Conservation (phyloP, 2,888 invertebrate species). For the Synanthedon formicaeformis region DNA sequence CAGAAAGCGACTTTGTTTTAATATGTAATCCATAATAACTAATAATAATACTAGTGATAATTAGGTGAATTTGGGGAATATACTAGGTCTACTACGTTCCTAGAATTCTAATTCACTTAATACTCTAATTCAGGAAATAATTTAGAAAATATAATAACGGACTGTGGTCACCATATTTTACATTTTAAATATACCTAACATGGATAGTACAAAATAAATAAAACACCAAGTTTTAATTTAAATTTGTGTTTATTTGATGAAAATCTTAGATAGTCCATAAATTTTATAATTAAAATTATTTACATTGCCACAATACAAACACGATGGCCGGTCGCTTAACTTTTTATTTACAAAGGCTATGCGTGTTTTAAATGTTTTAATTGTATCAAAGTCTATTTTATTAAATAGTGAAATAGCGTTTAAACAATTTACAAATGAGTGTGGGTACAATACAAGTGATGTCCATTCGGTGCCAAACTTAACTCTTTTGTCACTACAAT, state of each 20-base stretch:
- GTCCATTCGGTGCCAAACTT: neutral
- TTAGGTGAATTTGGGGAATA: no score
- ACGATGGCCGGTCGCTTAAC: conserved; percentile 31
- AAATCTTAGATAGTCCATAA: conserved; percentile 61
- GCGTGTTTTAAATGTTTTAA: conserved; percentile 13
- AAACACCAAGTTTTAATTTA: conserved; percentile 1
- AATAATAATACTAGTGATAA: no score
- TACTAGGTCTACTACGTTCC: no score
- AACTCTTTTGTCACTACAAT: no score
- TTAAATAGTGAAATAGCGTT: neutral
- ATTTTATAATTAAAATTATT: conserved; percentile 65
- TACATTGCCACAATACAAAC: conserved; percentile 55
- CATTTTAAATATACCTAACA: no score
- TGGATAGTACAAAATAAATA: no score
- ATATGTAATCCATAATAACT: no score
- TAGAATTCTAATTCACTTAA: no score
- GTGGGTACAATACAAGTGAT: neutral
- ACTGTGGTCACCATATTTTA: no score
- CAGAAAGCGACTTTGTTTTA: no score
- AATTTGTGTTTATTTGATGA: conserved; percentile 64
- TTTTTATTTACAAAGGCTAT: conserved; percentile 50
- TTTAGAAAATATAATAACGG: no score
- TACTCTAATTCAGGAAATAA: no score
- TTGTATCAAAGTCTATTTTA: neutral
- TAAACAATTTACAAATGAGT: neutral